phyloP scores from a whole-genome alignment of 2,888 invertebrate species.

The Noctua janthe region DNA sequence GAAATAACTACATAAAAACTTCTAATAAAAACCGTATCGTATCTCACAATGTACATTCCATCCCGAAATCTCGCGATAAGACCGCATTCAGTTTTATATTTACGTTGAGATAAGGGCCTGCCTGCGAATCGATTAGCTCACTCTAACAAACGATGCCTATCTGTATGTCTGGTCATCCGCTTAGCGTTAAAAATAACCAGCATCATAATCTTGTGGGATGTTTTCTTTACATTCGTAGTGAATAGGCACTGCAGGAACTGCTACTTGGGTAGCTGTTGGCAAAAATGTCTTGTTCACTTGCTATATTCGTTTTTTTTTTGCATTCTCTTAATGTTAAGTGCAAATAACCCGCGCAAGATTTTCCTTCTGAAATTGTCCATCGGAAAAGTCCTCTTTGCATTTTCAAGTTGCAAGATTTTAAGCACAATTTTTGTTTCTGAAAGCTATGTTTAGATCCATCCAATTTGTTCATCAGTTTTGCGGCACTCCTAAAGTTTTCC shows the following conservation, averaged over 20 bases:
- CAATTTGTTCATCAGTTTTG: slow-evolving; percentile 2
- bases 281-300: neutral
- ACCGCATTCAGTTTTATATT: slow-evolving; percentile 82
- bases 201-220: slow-evolving; percentile 38
- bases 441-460: neutral
- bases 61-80: slow-evolving; percentile 77
- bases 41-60: slow-evolving; percentile 68
- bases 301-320: neutral
- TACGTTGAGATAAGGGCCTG: slow-evolving; percentile 75
- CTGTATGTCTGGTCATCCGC: slow-evolving; percentile 70
- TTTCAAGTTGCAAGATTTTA: neutral
- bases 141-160: slow-evolving; percentile 70
- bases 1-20: slow-evolving; percentile 16
- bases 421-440: neutral
- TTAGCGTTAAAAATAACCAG: slow-evolving; percentile 55
- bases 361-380: neutral
- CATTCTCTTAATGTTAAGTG: neutral
- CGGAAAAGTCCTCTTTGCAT: neutral
- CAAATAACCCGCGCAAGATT: neutral
- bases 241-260: neutral
- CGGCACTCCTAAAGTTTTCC: slow-evolving; percentile 13
- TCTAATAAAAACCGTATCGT: slow-evolving; percentile 57
- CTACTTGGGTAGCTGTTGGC: neutral
- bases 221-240: slow-evolving; percentile 28
- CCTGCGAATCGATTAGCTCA: slow-evolving; percentile 81